These are phyloP conservation scores for Pseudococcus jackbeardsleyi DNA, from an alignment of 2,888 invertebrate species.

Conservation along the genomic window DNA sequence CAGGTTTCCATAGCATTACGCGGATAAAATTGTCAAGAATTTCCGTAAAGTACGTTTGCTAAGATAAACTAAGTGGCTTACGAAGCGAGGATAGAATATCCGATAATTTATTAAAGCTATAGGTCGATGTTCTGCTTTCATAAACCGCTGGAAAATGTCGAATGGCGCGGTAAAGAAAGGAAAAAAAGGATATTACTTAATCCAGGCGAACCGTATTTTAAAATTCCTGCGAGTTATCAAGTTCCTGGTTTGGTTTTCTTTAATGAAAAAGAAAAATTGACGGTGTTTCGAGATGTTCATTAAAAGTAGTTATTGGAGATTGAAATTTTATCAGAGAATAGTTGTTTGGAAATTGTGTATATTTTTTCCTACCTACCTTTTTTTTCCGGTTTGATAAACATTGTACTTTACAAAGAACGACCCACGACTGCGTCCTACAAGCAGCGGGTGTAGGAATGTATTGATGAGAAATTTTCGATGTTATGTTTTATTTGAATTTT, in stretches of 20 bases:
- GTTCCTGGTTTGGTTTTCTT: neutral
- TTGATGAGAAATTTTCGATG: too few species aligned
- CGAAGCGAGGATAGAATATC: neutral
- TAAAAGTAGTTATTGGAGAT: too few species aligned
- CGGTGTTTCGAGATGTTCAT: too few species aligned
- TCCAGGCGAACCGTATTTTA: neutral
- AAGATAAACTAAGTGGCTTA: slow-evolving; percentile 25
- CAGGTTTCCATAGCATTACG: slow-evolving; percentile 18
- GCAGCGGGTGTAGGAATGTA: too few species aligned
- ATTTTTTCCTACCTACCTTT: too few species aligned
- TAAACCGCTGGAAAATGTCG: neutral
- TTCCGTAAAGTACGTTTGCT: neutral
- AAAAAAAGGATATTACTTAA: slow-evolving; percentile 18
- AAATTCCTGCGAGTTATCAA: neutral
- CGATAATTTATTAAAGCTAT: slow-evolving; percentile 25
- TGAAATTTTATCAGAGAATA: too few species aligned
- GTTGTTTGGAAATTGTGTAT: too few species aligned
- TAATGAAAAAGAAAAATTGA: neutral
- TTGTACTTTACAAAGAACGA: too few species aligned
- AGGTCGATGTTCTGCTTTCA: slow-evolving; percentile 18
- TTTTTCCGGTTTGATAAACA: too few species aligned
- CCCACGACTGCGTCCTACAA: too few species aligned
- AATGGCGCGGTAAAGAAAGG: neutral
- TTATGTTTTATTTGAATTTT: too few species aligned
- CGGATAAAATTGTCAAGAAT: slow-evolving; percentile 44